Evolutionary conservation across 2,113 vertebrate species (phyloP).

Genomic region (Syrmaticus mikado): DNA sequence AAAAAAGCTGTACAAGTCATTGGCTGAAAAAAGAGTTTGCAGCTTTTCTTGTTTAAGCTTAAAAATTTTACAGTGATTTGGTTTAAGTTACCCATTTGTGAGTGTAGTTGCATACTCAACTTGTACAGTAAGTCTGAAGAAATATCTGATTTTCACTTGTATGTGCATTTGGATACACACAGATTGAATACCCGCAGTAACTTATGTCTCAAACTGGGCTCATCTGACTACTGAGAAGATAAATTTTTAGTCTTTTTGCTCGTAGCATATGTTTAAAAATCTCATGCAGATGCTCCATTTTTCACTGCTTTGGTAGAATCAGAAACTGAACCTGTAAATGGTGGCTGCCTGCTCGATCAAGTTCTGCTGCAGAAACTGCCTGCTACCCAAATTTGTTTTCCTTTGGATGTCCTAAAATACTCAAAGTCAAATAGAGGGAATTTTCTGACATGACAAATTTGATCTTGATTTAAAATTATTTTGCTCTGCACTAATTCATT

Average conservation of each 20-base stretch:
- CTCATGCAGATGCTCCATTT: constrained; percentile 74
- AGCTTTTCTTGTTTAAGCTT: background rate
- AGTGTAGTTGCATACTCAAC: background rate
- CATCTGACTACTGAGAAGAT: background rate
- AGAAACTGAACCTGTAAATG: background rate
- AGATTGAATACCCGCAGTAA: background rate
- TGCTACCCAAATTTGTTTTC: constrained; percentile 43
- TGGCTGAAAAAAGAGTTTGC: background rate
- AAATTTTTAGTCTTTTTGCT: background rate
- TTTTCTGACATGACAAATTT: constrained; percentile 56
- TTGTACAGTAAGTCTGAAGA: background rate
- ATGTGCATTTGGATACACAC: background rate
- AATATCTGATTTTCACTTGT: background rate
- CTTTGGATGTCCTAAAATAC: constrained; percentile 44
- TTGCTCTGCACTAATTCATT: constrained; percentile 83
- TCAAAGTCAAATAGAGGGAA: constrained; percentile 57
- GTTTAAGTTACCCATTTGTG: background rate
- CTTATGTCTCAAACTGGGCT: background rate
- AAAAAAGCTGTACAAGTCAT: background rate
- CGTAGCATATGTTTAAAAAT: constrained; percentile 34
- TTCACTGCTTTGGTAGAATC: constrained; percentile 44
- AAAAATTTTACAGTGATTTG: background rate
- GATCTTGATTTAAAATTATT: constrained; percentile 73
- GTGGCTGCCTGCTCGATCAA: constrained; percentile 67
- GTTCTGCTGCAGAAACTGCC: constrained; percentile 59